phyloP scores from a whole-genome alignment of 1,140 invertebrate species.

The Aphis gossypii region DNA sequence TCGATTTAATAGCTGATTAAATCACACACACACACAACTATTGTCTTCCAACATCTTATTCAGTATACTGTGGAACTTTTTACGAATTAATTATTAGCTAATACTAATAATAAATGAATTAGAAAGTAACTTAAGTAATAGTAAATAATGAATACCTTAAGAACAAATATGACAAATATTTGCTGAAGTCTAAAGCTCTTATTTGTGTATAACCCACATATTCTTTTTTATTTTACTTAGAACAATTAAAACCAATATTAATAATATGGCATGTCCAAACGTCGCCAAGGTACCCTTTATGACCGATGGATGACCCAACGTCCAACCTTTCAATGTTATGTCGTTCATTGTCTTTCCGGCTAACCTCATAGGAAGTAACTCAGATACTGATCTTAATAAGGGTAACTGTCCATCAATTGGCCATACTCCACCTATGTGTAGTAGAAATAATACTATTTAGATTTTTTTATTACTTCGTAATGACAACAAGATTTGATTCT shows the following conservation, averaged over 20 bases:
- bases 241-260: background rate
- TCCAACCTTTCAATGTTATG: constrained; percentile 43
- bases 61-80: background rate
- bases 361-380: background rate
- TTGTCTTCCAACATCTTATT: background rate
- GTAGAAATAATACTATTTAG: background rate
- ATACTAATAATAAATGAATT: no score
- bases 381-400: background rate
- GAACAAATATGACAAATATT: background rate
- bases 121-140: no score
- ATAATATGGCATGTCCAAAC: background rate
- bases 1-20: background rate
- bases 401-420: background rate
- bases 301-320: background rate
- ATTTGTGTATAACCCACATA: constrained; percentile 30
- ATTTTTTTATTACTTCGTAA: background rate
- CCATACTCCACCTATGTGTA: background rate
- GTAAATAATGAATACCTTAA: background rate
- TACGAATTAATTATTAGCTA: background rate
- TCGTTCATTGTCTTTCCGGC: background rate
- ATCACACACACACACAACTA: background rate
- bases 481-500: background rate
- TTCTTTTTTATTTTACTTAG: constrained; percentile 30
- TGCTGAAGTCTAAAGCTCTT: background rate
- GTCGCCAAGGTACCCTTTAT: background rate